Percentiles rank a stretch among this genome's conserved stretches.
These are phyloP conservation scores for Liodrosophila aerea DNA, from an alignment of 2,888 invertebrate genomes.

Conservation along the genomic window DNA sequence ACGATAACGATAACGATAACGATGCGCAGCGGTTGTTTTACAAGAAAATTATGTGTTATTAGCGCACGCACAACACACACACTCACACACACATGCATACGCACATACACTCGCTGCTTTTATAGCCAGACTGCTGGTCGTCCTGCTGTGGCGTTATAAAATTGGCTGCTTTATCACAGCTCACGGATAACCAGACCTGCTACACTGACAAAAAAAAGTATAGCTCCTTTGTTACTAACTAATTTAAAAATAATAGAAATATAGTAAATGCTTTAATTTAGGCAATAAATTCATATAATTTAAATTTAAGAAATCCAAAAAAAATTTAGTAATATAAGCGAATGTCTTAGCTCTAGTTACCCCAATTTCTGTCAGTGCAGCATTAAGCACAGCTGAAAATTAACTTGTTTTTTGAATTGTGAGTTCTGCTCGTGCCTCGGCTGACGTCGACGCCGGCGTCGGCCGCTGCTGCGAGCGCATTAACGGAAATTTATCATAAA, in stretches of 20 bases:
- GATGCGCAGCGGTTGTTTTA: conserved; percentile 79
- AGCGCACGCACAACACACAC: conserved; percentile 48
- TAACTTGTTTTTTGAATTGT: conserved; percentile 75
- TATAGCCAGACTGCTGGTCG: conserved; percentile 56
- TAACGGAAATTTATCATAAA: conserved; percentile 78
- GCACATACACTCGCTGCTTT: conserved; percentile 50
- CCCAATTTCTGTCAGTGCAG: not conserved
- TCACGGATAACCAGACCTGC: not conserved
- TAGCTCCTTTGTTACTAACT: too few relatives aligned
- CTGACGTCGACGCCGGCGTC: conserved; percentile 1
- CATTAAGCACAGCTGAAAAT: conserved; percentile 56
- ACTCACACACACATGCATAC: conserved; percentile 5
- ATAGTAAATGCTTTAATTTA: too few relatives aligned
- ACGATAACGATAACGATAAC: conserved; percentile 70
- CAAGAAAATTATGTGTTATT: conserved; percentile 77
- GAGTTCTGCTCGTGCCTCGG: conserved; percentile 68
- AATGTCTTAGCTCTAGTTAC: too few relatives aligned
- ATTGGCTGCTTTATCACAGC: conserved; percentile 71
- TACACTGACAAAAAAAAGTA: too few relatives aligned
- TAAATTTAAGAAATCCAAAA: not conserved
- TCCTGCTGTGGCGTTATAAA: conserved; percentile 75
- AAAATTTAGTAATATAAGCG: not conserved
- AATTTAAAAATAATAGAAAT: too few relatives aligned
- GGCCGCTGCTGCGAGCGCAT: conserved; percentile 35
- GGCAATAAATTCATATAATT: too few relatives aligned